A percentile compares a stretch with the other conserved stretches of the same genome.
Evolutionary conservation across 2,888 invertebrate genomes (phyloP).

Genomic region (Hermodice carunculata): DNA sequence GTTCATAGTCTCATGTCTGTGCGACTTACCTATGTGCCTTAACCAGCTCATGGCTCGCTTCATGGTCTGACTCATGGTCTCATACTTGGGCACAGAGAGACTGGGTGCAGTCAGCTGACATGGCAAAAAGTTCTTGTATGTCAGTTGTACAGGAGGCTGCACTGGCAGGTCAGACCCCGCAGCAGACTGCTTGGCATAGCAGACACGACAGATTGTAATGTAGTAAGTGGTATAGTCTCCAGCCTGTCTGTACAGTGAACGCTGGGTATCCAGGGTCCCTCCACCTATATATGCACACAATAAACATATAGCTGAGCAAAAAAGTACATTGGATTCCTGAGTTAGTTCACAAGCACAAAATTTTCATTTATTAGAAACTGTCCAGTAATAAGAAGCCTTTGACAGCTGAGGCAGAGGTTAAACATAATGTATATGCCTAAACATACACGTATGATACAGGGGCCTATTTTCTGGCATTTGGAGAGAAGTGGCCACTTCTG

Average conservation of each 20-base stretch:
- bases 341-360: no score
- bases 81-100: slow-evolving; percentile 13
- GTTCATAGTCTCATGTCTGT: neutral
- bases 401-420: no score
- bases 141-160: slow-evolving; percentile 14
- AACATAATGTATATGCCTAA: no score
- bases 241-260: slow-evolving; percentile 22
- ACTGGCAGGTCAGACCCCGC: neutral
- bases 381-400: no score
- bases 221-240: slow-evolving; percentile 23
- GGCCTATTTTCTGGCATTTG: no score
- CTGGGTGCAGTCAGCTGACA: slow-evolving; percentile 15
- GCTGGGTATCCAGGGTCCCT: slow-evolving; percentile 22
- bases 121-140: slow-evolving; percentile 27
- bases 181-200: slow-evolving; percentile 6
- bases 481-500: no score
- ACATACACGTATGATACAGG: no score
- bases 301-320: no score
- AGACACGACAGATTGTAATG: slow-evolving; percentile 23
- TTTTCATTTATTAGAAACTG: no score
- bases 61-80: slow-evolving; percentile 21
- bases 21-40: slow-evolving; percentile 4
- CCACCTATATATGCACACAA: slow-evolving; percentile 5
- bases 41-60: slow-evolving; percentile 25
- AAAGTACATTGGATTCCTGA: no score